Evolutionary conservation across 1,140 invertebrate species (phyloP).

Genomic region (silkworm (Bombyx mori)): ASM3026992v2 NC_085109.1:11092001-11092500

Average conservation of each 20-base stretch:
- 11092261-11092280: conserved; percentile 47
- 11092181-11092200: conserved; percentile 58
- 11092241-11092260: conserved; percentile 38
- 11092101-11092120: conserved; percentile 87
- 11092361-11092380: conserved; percentile 23
- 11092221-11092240: conserved; percentile 25
- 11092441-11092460: conserved; percentile 36
- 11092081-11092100: conserved; percentile 88
- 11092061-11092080: conserved; percentile 90
- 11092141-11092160: conserved; percentile 94
- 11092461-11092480: conserved; percentile 3
- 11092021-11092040: conserved; percentile 93
- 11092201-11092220: conserved; percentile 34
- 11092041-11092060: conserved; percentile 84
- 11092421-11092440: conserved; percentile 29
- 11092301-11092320: conserved; percentile 55
- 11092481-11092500: conserved; percentile 16
- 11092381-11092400: conserved; percentile 9
- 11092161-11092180: conserved; percentile 71
- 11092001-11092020: conserved; percentile 91
- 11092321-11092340: conserved; percentile 39
- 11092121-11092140: conserved; percentile 90
- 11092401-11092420: conserved; percentile 12
- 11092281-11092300: conserved; percentile 30
- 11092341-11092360: conserved; percentile 42